Base-by-base conservation (phyloP, 1,140 invertebrate species). In the Drosophila insularis region DNA sequence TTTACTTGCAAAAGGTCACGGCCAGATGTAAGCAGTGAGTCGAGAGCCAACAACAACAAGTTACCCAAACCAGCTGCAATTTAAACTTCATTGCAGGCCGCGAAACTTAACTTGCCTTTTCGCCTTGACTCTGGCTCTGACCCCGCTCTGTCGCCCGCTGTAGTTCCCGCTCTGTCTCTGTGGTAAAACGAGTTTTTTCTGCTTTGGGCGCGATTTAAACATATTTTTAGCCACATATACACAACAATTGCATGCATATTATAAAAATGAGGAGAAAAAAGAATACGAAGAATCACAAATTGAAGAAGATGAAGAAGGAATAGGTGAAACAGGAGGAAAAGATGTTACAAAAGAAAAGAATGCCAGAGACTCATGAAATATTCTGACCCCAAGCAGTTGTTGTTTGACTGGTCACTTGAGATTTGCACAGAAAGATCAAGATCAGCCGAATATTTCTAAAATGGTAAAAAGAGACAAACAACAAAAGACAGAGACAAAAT, bases 191-290 rank as follows among this genome's bases (percentile, higher is more conserved):
- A 50, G 43, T 50, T 50, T 64, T 64, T 63, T 74, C 79, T 63
- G 66, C 81, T 87, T 69, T 86, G 75, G 81, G 81, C 82, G 81
- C 81, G 82, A 89, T 82, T 87, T 89, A 82, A 87, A 87, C 84
- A 87, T 87, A 89, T 87, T 87, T 87, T 89, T 87, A 87, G 82
- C 79, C 84, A 86, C 74, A 68, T 53, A 67, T 55, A 74, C 71
- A 76, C 73, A 81, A 87, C 82, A 87, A 87, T 87, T 87, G 82
- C 82, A 87, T 87, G 82, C 84, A 87, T 87, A 87, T 87, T 89
- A 87, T 69, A 74, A 66, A 74, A 77, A 68, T 64, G 63, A 65
- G 53, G 63, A 65, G 53, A 60, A 11, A 13, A 37, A 37, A 14
- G 32, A 63, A 39, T 27, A 61, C 54, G 31, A 46, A 55, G 37